phyloP scores from a whole-genome alignment of 2,113 vertebrate species.

The Syngnathus typhle region DNA sequence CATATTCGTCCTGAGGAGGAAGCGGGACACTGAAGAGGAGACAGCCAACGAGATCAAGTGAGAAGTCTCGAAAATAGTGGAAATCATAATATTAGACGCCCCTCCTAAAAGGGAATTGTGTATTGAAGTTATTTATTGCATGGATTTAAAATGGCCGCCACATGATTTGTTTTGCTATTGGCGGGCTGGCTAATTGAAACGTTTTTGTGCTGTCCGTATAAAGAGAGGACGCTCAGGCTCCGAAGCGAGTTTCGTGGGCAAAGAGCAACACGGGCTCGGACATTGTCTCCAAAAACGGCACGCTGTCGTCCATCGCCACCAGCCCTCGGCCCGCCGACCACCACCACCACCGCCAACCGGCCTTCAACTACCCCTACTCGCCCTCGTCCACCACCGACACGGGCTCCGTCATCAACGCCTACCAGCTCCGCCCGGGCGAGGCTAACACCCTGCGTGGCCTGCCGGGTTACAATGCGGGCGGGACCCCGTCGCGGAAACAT shows the following conservation, averaged over 20 bases:
- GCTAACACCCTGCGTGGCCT: slow-evolving; percentile 66
- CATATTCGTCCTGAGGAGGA: slow-evolving; percentile 71
- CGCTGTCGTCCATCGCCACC: slow-evolving; percentile 80
- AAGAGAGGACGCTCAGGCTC: slow-evolving; percentile 84
- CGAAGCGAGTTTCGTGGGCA: slow-evolving; percentile 80
- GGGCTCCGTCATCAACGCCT: slow-evolving; percentile 68
- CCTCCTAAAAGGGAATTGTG: no score
- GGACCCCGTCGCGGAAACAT: slow-evolving; percentile 46
- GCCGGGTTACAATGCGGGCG: slow-evolving; percentile 69
- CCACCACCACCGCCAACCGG: slow-evolving; percentile 46
- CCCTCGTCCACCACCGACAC: slow-evolving; percentile 59
- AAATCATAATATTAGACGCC: neutral
- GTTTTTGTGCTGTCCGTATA: neutral
- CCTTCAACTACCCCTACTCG: slow-evolving; percentile 63
- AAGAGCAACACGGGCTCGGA: slow-evolving; percentile 78
- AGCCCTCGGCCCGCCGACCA: slow-evolving; percentile 65
- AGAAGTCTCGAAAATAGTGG: slow-evolving; percentile 18
- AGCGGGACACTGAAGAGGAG: slow-evolving; percentile 73
- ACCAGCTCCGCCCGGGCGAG: slow-evolving; percentile 62
- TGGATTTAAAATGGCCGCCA: no score
- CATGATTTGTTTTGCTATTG: no score
- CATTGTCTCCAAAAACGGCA: slow-evolving; percentile 82
- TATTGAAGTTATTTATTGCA: no score
- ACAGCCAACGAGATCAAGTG: slow-evolving; percentile 87
- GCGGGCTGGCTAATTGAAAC: no score